Evolutionary conservation across 2,113 vertebrate genomes (phyloP).

Genomic region (Lipophrys pholis): DNA sequence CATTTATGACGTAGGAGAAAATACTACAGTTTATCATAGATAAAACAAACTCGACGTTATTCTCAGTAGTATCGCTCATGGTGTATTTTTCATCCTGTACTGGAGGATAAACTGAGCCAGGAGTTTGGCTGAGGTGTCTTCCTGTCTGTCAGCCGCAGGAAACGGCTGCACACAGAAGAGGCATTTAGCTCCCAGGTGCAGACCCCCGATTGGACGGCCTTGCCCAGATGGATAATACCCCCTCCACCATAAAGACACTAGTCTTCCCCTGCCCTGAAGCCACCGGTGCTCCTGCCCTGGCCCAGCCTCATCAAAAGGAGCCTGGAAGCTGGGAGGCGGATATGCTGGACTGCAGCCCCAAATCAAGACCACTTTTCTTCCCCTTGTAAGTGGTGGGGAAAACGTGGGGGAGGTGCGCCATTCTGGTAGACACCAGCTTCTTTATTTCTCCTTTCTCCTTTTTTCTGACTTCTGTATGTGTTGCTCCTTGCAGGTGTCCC

Average conservation of each 20-base stretch:
- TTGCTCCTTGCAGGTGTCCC: conserved; percentile 77
- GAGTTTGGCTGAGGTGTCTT: conserved; percentile 80
- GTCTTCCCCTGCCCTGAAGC: conserved; percentile 78
- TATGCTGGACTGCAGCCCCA: conserved; percentile 71
- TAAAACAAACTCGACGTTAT: background rate
- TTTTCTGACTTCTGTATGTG: conserved; percentile 70
- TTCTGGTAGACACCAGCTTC: conserved; percentile 82
- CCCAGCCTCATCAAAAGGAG: conserved; percentile 80
- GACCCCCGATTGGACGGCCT: conserved; percentile 73
- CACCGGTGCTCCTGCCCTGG: conserved; percentile 77
- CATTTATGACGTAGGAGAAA: too few relatives aligned
- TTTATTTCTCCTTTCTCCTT: conserved; percentile 78
- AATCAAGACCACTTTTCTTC: conserved; percentile 79
- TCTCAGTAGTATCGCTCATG: conserved; percentile 25
- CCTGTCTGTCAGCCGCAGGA: conserved; percentile 78
- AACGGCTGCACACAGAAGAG: conserved; percentile 77
- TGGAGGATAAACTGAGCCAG: conserved; percentile 50
- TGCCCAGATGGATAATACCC: conserved; percentile 81
- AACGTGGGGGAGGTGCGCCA: conserved; percentile 61
- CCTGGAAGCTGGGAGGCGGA: conserved; percentile 80
- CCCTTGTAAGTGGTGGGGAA: conserved; percentile 71
- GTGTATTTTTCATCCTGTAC: conserved; percentile 54
- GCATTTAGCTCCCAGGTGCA: conserved; percentile 85
- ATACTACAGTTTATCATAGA: too few relatives aligned
- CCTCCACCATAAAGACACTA: conserved; percentile 82